A percentile compares a stretch with the other conserved stretches of the same genome.
phyloP scores from a whole-genome alignment of 1,140 invertebrate genomes.

The Lucilia cuprina region DNA sequence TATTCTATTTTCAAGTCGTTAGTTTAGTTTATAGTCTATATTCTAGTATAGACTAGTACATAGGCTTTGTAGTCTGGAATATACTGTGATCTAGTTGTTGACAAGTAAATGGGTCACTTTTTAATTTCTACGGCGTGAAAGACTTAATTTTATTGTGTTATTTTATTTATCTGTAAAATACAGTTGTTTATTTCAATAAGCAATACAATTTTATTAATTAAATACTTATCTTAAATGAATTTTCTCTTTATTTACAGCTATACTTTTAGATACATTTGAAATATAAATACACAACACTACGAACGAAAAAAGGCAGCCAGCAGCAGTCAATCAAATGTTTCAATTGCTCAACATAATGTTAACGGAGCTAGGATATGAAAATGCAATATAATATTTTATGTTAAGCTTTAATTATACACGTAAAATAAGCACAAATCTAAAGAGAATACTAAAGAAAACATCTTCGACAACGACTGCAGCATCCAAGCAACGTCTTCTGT shows the following conservation, averaged over 20 bases:
- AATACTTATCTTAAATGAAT: not conserved
- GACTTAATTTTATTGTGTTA: no score
- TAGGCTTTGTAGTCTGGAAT: no score
- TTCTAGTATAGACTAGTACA: no score
- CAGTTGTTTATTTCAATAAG: not conserved
- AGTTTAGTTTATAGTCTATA: no score
- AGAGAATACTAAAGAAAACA: not conserved
- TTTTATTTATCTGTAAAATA: no score
- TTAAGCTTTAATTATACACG: not conserved
- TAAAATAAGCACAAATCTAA: not conserved
- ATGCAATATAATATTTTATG: not conserved
- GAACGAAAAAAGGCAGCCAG: constrained; percentile 41
- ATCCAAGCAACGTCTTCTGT: not conserved
- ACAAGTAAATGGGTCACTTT: no score
- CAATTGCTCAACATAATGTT: not conserved
- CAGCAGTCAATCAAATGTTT: constrained; percentile 38
- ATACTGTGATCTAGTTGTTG: no score
- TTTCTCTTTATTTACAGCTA: constrained; percentile 9
- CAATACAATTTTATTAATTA: not conserved
- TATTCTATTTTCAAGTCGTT: no score
- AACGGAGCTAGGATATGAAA: not conserved
- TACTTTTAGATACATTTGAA: not conserved
- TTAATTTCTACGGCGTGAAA: no score
- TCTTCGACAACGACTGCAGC: not conserved
- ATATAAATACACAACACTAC: not conserved